A percentile compares a stretch with the other conserved stretches of the same genome.
Evolutionary conservation across 2,113 vertebrate species (phyloP).

Genomic region (Phoxinus phoxinus): DNA sequence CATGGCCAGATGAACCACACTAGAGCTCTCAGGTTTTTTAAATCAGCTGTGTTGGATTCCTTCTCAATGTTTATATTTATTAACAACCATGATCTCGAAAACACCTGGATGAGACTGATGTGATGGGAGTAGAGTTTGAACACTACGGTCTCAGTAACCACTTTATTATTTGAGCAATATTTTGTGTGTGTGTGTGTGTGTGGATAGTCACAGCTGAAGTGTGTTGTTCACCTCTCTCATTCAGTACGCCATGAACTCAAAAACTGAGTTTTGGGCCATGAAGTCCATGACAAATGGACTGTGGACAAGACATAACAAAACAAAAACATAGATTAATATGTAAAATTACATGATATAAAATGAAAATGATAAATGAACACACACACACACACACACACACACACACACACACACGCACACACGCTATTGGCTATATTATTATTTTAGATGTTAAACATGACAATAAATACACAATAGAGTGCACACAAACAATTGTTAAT

Average conservation of each 20-base stretch:
- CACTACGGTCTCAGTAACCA: background rate
- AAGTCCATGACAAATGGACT: too few species aligned
- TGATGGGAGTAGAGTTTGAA: background rate
- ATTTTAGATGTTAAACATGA: too few species aligned
- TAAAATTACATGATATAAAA: too few species aligned
- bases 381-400: background rate
- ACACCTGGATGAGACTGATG: background rate
- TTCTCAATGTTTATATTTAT: background rate
- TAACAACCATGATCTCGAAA: background rate
- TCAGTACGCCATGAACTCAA: background rate
- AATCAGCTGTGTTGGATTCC: background rate
- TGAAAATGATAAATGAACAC: background rate
- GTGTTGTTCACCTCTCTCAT: background rate
- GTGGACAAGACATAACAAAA: too few species aligned
- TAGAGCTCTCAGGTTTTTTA: background rate
- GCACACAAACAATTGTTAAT: background rate
- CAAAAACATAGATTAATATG: too few species aligned
- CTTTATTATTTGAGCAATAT: background rate
- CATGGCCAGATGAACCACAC: slow-evolving; percentile 9
- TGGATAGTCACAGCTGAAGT: background rate
- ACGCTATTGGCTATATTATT: too few species aligned
- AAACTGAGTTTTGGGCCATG: too few species aligned
- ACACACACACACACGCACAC: too few species aligned
- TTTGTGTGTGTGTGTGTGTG: background rate
- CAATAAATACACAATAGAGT: background rate